Conservation (phyloP, 2,888 invertebrate species). For the Tolmerus cingulatus region DNA sequence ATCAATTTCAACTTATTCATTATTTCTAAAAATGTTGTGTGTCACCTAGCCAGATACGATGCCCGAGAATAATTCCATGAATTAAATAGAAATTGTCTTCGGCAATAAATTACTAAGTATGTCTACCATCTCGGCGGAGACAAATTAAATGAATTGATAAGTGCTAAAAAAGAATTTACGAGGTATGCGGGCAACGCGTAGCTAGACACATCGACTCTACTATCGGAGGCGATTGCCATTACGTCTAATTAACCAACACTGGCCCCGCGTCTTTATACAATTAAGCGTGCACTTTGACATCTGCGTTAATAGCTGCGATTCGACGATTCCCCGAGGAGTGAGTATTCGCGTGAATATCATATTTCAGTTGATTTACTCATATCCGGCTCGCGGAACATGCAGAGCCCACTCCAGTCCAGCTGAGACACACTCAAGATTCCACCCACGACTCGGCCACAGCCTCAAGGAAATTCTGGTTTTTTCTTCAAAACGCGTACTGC, state of each 20-base stretch:
- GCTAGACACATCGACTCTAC: slow-evolving; percentile 34
- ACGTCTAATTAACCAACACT: slow-evolving; percentile 24
- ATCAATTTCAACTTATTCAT: not conserved
- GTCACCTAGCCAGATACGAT: not conserved
- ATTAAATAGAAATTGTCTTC: not conserved
- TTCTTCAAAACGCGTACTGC: not conserved
- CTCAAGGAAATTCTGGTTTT: not conserved
- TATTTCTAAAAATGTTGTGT: not conserved
- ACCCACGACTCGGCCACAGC: not conserved
- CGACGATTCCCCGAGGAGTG: not conserved
- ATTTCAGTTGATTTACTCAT: slow-evolving; percentile 45
- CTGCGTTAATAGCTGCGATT: not conserved
- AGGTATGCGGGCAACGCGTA: slow-evolving; percentile 7
- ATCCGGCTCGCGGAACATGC: slow-evolving; percentile 32
- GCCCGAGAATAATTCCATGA: not conserved
- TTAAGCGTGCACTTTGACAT: slow-evolving; percentile 35
- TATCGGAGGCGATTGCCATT: slow-evolving; percentile 18
- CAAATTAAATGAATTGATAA: slow-evolving; percentile 17
- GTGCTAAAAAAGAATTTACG: not conserved
- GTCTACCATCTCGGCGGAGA: not conserved
- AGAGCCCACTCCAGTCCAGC: not conserved
- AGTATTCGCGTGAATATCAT: slow-evolving; percentile 12
- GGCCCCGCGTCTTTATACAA: not conserved
- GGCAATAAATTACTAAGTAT: not conserved
- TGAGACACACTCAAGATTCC: not conserved